Percentiles rank a stretch among this genome's conserved stretches.
phyloP scores from a whole-genome alignment of 2,888 invertebrate genomes.

The Cremastobaeus sp. region DNA sequence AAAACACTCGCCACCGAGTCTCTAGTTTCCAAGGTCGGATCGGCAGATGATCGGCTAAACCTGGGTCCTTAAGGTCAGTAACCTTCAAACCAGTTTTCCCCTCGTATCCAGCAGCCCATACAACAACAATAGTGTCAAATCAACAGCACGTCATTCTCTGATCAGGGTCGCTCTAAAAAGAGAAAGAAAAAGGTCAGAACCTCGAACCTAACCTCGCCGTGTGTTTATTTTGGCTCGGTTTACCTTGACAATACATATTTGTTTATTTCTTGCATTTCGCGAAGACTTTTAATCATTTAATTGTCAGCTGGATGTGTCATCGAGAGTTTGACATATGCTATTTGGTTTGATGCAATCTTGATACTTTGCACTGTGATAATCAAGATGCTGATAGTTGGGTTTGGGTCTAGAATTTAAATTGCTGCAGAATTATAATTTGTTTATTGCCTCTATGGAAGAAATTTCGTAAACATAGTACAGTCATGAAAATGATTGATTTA shows the following conservation, averaged over 20 bases:
- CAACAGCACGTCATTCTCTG: background rate
- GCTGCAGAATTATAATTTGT: too few species aligned
- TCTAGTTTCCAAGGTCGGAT: slow-evolving; percentile 36
- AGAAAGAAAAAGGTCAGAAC: slow-evolving; percentile 1
- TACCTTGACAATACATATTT: background rate
- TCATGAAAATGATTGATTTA: background rate
- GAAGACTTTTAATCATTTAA: too few species aligned
- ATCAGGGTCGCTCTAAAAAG: background rate
- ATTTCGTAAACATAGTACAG: background rate
- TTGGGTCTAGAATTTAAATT: too few species aligned
- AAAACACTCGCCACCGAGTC: slow-evolving; percentile 25
- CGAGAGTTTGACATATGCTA: background rate
- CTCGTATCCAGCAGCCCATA: background rate
- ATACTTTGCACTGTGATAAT: background rate
- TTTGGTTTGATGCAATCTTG: background rate
- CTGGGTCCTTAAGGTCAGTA: slow-evolving; percentile 32
- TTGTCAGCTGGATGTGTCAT: too few species aligned
- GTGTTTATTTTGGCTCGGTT: background rate
- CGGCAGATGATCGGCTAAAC: slow-evolving; percentile 20
- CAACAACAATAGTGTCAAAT: background rate
- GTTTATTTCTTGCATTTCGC: too few species aligned
- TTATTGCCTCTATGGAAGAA: too few species aligned
- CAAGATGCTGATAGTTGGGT: too few species aligned
- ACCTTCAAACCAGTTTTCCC: slow-evolving; percentile 15
- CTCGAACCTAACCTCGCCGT: background rate